These are phyloP conservation scores for Samia ricini DNA, from an alignment of 1,140 invertebrate genomes.

Conservation along the genomic window DNA sequence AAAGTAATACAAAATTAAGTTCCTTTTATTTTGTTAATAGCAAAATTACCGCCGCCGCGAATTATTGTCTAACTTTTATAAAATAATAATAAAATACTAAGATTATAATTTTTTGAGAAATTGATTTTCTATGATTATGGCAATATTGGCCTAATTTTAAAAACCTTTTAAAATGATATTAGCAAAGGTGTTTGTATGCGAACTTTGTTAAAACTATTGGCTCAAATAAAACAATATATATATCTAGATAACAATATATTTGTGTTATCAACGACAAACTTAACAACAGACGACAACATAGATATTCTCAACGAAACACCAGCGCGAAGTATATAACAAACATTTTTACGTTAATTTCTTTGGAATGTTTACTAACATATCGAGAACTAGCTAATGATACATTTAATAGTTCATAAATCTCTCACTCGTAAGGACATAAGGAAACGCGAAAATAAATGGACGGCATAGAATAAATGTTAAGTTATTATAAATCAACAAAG, in stretches of 20 bases:
- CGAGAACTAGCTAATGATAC: slow-evolving; percentile 22
- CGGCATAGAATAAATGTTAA: slow-evolving; percentile 59
- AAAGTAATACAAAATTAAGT: too few species aligned
- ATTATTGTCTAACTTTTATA: too few species aligned
- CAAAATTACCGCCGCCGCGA: too few species aligned
- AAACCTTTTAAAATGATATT: too few species aligned
- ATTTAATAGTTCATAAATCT: slow-evolving; percentile 6
- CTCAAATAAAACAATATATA: slow-evolving; percentile 33
- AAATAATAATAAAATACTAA: too few species aligned
- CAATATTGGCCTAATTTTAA: too few species aligned
- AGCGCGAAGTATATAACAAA: slow-evolving; percentile 46
- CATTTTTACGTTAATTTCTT: slow-evolving; percentile 26
- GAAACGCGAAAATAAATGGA: slow-evolving; percentile 59
- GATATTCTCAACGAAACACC: slow-evolving; percentile 61
- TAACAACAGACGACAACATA: slow-evolving; percentile 76
- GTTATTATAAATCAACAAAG: slow-evolving; percentile 2
- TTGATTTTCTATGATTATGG: too few species aligned
- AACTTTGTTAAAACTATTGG: too few species aligned
- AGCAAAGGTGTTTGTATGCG: too few species aligned
- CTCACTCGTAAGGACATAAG: slow-evolving; percentile 12
- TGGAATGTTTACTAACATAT: slow-evolving; percentile 45
- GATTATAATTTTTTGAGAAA: too few species aligned
- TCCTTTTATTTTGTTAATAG: too few species aligned
- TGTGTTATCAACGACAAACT: slow-evolving; percentile 76
- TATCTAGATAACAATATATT: slow-evolving; percentile 77